Conservation (phyloP, 2,888 invertebrate genomes). For the Lasioglossum lativentre region DNA sequence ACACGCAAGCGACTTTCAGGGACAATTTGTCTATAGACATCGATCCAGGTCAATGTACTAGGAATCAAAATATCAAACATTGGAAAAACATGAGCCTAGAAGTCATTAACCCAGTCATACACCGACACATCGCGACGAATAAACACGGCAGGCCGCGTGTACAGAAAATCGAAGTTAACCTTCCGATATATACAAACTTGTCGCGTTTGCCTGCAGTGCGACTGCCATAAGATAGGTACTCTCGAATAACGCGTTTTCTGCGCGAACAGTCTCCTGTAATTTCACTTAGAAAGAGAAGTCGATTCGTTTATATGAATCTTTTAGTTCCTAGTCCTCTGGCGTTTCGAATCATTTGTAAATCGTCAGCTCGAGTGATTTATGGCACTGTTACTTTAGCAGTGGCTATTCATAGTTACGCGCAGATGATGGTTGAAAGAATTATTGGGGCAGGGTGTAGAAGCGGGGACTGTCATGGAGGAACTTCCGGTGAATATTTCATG, state of each 20-base stretch:
- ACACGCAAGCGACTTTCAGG: not conserved
- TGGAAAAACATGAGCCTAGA: not conserved
- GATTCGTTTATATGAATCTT: not conserved
- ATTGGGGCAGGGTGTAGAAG: not conserved
- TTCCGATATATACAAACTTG: not conserved
- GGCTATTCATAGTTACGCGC: not conserved
- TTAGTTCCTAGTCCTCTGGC: not conserved
- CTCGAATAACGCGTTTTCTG: not conserved
- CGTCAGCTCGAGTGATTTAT: not conserved
- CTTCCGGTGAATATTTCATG: not conserved
- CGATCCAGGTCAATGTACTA: not conserved
- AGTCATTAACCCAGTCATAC: not conserved
- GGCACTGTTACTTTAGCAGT: not conserved
- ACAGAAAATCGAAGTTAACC: not conserved
- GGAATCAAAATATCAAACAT: constrained; percentile 1
- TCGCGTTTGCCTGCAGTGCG: not conserved
- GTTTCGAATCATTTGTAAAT: not conserved
- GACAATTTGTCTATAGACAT: not conserved
- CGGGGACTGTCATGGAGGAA: not conserved
- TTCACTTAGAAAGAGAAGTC: not conserved
- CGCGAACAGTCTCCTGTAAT: not conserved
- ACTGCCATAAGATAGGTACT: not conserved
- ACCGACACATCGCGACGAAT: not conserved
- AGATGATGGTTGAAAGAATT: not conserved
- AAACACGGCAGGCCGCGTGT: not conserved